Evolutionary conservation across 92 coral and sea anemone species (phyloP).

Genomic region (Zoanthus gigantus): DNA sequence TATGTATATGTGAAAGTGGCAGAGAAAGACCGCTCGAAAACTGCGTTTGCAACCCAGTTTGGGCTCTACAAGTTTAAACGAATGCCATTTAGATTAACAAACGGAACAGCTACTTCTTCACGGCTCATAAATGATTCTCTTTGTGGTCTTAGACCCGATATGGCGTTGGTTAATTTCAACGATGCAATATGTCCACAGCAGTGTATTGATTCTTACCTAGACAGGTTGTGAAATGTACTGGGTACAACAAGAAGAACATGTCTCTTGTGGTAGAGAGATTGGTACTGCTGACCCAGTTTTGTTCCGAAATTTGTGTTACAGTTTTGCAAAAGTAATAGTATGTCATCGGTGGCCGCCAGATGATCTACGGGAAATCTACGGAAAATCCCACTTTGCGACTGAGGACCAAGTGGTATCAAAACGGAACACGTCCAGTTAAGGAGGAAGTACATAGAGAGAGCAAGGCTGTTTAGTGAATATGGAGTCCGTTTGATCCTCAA

Average conservation of each 20-base stretch:
- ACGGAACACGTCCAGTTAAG: constrained; percentile 19
- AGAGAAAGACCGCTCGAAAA: constrained; percentile 21
- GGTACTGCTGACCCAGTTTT: background rate
- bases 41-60: constrained; percentile 8
- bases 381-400: background rate
- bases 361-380: constrained; percentile 10
- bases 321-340: constrained; percentile 3
- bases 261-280: background rate
- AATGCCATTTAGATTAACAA: background rate
- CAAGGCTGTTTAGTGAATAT: too few relatives aligned
- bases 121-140: background rate
- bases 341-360: background rate
- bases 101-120: background rate
- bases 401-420: constrained; percentile 18
- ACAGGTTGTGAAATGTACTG: background rate
- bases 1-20: constrained; percentile 2
- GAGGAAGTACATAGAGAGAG: background rate
- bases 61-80: constrained; percentile 11
- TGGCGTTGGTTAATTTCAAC: constrained; percentile 13
- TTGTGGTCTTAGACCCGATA: constrained; percentile 1
- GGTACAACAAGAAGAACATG: background rate
- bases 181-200: constrained; percentile 14
- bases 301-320: background rate
- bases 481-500: too few relatives aligned
- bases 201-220: background rate